A percentile compares a stretch with the other conserved stretches of the same genome.
Conservation (phyloP, 53 echinoderm and acorn worm species). For the Arbacia lixula region DNA sequence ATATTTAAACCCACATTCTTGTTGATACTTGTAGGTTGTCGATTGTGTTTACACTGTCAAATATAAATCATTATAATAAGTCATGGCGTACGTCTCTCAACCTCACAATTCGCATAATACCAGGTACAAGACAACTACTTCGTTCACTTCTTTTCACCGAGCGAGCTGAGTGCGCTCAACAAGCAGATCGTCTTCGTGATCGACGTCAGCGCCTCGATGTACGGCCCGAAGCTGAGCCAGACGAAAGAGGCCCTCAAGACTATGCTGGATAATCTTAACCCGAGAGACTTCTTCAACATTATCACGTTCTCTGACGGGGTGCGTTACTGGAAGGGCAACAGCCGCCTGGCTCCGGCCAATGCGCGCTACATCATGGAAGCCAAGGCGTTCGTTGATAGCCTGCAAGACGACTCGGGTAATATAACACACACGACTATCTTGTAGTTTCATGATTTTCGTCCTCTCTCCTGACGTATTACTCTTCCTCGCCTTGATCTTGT, state of each 20-base stretch:
- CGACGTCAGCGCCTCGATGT: conserved; percentile 98
- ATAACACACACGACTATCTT: no score
- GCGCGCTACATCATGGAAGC: conserved; percentile 79
- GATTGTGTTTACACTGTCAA: no score
- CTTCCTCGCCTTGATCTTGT: not conserved
- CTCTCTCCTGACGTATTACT: not conserved
- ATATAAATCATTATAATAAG: no score
- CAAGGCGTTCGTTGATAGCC: conserved; percentile 75
- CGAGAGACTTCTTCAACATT: conserved; percentile 87
- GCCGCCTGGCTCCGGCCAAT: conserved; percentile 73
- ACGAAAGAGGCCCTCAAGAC: conserved; percentile 89
- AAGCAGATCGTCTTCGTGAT: conserved; percentile 95
- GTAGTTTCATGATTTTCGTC: not conserved
- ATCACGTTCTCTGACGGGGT: conserved; percentile 89
- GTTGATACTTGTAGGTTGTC: no score
- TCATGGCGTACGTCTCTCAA: no score
- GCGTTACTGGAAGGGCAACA: conserved; percentile 71
- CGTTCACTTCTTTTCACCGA: conserved; percentile 94
- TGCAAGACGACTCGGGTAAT: conserved; percentile 84
- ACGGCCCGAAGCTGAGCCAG: conserved; percentile 85
- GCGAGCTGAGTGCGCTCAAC: conserved; percentile 55
- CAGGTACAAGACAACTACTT: conserved; percentile 92
- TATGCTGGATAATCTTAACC: conserved; percentile 78
- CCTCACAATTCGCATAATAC: no score
- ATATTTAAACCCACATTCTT: no score